A percentile compares a stretch with the other conserved stretches of the same genome.
Conservation (phyloP, 2,888 invertebrate species). For the Gari tellinella region DNA sequence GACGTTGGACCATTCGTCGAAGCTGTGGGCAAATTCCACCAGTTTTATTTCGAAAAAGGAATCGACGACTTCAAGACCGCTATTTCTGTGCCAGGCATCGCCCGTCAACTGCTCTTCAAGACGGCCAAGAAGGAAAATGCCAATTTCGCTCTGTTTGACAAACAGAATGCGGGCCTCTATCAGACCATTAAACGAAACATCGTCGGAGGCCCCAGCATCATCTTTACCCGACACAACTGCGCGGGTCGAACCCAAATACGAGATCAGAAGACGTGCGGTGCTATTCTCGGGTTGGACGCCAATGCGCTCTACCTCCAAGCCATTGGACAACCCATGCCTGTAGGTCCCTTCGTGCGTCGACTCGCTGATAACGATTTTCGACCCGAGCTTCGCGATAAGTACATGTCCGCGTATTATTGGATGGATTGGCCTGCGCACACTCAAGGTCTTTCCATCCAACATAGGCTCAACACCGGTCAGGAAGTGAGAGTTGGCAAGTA, state of each 20-base stretch:
- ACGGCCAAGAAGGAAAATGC: conserved; percentile 17
- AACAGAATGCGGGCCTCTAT: conserved; percentile 18
- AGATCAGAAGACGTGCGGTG: conserved; percentile 29
- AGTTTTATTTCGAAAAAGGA: conserved; percentile 38
- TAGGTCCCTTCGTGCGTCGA: conserved; percentile 43
- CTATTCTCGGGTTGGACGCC: conserved; percentile 53
- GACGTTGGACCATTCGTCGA: conserved; percentile 46
- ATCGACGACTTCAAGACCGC: conserved; percentile 54
- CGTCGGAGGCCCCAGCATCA: conserved; percentile 30
- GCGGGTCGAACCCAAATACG: conserved; percentile 33
- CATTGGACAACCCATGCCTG: conserved; percentile 55
- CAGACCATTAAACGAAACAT: conserved; percentile 28
- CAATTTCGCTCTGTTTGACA: conserved; percentile 21
- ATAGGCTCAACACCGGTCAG: conserved; percentile 23
- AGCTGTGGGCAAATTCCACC: conserved; percentile 37
- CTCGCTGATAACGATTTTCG: conserved; percentile 31
- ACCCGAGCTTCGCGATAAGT: conserved; percentile 41
- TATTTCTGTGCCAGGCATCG: conserved; percentile 55
- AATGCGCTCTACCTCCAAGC: conserved; percentile 52
- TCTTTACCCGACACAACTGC: conserved; percentile 34
- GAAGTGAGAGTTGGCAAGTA: conserved; percentile 32
- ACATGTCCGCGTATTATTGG: conserved; percentile 39
- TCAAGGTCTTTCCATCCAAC: conserved; percentile 13
- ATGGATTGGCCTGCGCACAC: conserved; percentile 36
- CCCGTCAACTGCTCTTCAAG: conserved; percentile 48